A percentile compares a stretch with the other conserved stretches of the same genome.
Conservation (phyloP, 2,888 invertebrate genomes). For the Chaitophorus viminalis region DNA sequence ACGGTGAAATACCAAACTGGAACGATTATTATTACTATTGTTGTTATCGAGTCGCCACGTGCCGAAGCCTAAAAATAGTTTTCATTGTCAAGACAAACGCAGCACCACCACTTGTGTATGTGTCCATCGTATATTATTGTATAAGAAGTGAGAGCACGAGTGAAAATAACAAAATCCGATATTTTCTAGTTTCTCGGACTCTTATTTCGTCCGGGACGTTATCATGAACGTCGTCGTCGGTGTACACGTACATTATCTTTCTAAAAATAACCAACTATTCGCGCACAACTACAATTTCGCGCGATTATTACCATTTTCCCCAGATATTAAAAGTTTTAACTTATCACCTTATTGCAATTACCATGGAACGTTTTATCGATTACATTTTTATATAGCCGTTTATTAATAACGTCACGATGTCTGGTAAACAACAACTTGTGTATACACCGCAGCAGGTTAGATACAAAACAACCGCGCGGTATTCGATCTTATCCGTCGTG, state of each 20-base stretch:
- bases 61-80: slow-evolving; percentile 26
- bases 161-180: background rate
- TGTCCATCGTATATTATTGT: background rate
- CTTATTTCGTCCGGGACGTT: background rate
- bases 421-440: background rate
- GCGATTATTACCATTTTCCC: background rate
- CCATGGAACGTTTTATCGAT: background rate
- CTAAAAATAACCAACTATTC: background rate
- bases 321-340: no score
- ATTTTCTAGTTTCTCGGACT: background rate
- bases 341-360: no score
- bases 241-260: background rate
- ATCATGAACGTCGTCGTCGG: background rate
- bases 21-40: background rate
- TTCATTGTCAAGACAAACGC: background rate
- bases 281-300: background rate
- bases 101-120: background rate
- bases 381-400: background rate
- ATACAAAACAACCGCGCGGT: background rate
- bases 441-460: background rate
- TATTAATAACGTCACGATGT: background rate
- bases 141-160: background rate
- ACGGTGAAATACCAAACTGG: background rate
- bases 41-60: slow-evolving; percentile 8
- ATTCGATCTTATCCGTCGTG: background rate